Conservation (phyloP, 2,888 invertebrate genomes). For the Lampropteryx suffumata region DNA sequence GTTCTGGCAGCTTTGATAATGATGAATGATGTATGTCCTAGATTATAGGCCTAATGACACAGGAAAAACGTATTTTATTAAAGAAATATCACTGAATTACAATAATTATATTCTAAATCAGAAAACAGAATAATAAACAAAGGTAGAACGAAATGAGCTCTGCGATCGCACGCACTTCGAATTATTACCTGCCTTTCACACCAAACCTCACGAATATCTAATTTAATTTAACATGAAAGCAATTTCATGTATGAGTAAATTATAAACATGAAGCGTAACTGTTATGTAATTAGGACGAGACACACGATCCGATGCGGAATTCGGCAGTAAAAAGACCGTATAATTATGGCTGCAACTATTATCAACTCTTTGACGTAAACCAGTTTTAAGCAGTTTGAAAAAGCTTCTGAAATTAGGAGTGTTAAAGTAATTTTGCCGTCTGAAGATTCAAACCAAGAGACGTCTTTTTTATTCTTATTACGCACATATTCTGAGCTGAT, state of each 20-base stretch:
- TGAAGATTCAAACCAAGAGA: too few species aligned
- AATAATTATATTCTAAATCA: neutral
- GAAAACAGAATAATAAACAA: conserved; percentile 7
- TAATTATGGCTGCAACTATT: neutral
- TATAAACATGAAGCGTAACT: conserved; percentile 46
- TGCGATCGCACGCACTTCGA: conserved; percentile 28
- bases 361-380: too few species aligned
- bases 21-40: too few species aligned
- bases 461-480: too few species aligned
- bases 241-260: conserved; percentile 67
- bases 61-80: too few species aligned
- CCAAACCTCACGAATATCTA: conserved; percentile 66
- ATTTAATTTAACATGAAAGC: conserved; percentile 74
- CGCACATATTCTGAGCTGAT: too few species aligned
- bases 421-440: too few species aligned
- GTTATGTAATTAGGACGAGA: conserved; percentile 22
- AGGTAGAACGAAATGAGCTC: conserved; percentile 28
- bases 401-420: too few species aligned
- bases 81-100: too few species aligned
- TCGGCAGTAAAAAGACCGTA: neutral
- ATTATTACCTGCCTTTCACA: conserved; percentile 46
- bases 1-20: too few species aligned
- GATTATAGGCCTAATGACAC: too few species aligned
- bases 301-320: conserved; percentile 24
- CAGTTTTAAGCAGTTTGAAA: too few species aligned